These are phyloP conservation scores for Tursiops truncatus DNA, from an alignment of 2,113 vertebrate genomes.

Conservation along the genomic window DNA sequence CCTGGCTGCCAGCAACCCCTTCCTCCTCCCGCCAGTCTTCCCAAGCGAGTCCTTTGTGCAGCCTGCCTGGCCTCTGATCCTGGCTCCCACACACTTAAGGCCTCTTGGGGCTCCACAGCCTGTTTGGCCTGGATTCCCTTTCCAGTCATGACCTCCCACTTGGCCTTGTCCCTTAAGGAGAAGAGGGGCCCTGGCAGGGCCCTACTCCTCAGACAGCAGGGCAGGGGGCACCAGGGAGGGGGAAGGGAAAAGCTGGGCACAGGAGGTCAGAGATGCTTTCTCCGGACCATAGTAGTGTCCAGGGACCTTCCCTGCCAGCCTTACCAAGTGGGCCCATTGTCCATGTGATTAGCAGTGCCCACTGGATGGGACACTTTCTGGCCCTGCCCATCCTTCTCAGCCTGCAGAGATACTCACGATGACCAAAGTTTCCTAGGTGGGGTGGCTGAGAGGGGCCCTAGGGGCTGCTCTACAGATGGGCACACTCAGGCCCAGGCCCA, in stretches of 20 bases:
- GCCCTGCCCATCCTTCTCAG: background rate
- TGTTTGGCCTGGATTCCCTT: background rate
- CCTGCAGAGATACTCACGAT: background rate
- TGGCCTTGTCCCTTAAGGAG: background rate
- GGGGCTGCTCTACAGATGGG: background rate
- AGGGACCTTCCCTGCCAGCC: background rate
- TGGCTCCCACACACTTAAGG: background rate
- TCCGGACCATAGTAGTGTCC: too few species aligned
- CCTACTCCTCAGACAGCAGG: background rate
- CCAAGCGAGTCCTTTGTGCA: slow-evolving; percentile 68
- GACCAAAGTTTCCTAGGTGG: background rate
- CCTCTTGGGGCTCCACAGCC: background rate
- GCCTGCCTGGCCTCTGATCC: background rate
- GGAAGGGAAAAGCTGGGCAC: background rate
- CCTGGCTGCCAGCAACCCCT: slow-evolving; percentile 11
- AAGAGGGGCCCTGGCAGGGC: background rate
- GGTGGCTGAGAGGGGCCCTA: background rate
- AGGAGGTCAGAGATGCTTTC: background rate
- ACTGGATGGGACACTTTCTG: background rate
- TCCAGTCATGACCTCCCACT: background rate
- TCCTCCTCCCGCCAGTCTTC: slow-evolving; percentile 9
- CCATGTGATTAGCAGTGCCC: background rate
- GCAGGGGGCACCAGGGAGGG: background rate
- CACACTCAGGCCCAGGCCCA: background rate
- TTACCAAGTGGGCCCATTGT: background rate